phyloP scores from a whole-genome alignment of 2,797 vertebrate species.

The Myotis myotis region DNA sequence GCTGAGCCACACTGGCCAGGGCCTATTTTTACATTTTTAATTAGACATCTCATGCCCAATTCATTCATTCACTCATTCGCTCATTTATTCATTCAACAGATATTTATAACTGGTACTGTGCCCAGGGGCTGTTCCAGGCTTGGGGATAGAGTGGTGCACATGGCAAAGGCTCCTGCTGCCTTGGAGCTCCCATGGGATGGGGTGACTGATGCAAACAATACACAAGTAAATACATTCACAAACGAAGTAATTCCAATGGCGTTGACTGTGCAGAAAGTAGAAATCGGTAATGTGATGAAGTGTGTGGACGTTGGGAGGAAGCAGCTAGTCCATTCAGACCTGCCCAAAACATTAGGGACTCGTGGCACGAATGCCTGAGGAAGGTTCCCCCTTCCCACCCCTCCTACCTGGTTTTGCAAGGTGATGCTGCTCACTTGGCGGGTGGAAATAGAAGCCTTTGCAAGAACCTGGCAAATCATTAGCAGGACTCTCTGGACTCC shows the following conservation, averaged over 20 bases:
- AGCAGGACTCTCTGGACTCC: background rate
- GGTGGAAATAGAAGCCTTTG: background rate
- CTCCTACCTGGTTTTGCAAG: background rate
- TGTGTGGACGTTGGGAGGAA: background rate
- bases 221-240: background rate
- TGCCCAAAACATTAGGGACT: background rate
- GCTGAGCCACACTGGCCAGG: too few relatives aligned
- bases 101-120: background rate
- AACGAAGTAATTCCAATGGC: background rate
- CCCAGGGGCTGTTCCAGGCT: background rate
- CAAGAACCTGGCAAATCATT: background rate
- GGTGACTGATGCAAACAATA: background rate
- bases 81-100: background rate
- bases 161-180: background rate
- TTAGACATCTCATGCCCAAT: background rate
- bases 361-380: background rate
- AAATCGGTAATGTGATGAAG: background rate
- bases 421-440: background rate
- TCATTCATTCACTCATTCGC: background rate
- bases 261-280: background rate
- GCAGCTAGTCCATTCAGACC: background rate
- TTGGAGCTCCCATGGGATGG: background rate
- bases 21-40: background rate
- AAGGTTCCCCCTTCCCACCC: background rate
- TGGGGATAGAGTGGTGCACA: background rate